These are phyloP conservation scores for Ophion ventricosus DNA, from an alignment of 2,888 invertebrate species.

Conservation along the genomic window DNA sequence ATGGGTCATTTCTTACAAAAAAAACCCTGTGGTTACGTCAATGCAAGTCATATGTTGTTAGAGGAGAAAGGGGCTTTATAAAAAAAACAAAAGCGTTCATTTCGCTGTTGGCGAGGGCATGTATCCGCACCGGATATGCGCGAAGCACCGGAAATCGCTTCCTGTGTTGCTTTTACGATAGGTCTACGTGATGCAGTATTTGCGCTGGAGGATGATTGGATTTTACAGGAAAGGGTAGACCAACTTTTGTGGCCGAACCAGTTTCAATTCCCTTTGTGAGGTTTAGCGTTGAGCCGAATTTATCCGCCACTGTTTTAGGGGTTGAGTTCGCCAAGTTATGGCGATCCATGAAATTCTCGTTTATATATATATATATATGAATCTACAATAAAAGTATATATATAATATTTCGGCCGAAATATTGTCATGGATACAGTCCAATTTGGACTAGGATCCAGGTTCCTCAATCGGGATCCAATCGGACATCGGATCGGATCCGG, in stretches of 20 bases:
- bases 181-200: neutral
- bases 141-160: neutral
- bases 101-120: neutral
- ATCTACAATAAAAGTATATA: too few species aligned
- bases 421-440: too few species aligned
- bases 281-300: neutral
- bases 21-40: neutral
- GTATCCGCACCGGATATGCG: neutral
- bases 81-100: neutral
- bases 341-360: neutral
- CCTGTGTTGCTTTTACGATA: neutral
- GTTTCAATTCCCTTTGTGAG: neutral
- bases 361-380: neutral
- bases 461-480: too few species aligned
- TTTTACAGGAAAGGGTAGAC: neutral
- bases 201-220: neutral
- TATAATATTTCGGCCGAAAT: too few species aligned
- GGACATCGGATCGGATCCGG: too few species aligned
- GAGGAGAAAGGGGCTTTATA: neutral
- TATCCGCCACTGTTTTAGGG: neutral
- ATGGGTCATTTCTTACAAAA: neutral
- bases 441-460: too few species aligned
- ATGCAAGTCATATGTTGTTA: too few species aligned
- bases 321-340: neutral
- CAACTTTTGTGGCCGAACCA: neutral